A percentile compares a stretch with the other conserved stretches of the same genome.
Conservation (phyloP, 2,797 vertebrate species). For the Malurus leucopterus region DNA sequence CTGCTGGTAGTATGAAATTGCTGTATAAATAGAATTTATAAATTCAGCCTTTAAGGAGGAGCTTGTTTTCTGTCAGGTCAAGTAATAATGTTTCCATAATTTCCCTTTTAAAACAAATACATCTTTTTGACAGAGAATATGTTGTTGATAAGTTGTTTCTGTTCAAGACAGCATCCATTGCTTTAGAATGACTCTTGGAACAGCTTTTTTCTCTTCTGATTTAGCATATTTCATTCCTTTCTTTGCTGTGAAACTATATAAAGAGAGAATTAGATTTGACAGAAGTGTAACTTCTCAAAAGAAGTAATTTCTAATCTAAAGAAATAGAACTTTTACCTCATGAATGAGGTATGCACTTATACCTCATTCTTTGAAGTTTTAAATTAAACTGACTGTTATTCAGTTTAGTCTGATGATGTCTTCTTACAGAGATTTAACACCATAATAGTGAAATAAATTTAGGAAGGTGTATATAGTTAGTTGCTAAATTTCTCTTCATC, state of each 20-base stretch:
- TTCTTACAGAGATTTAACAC: neutral
- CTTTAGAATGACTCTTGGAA: neutral
- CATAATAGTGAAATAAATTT: neutral
- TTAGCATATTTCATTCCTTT: neutral
- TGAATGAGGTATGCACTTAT: neutral
- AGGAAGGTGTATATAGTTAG: neutral
- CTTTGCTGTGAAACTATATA: neutral
- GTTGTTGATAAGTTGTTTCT: neutral
- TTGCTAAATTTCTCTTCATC: neutral
- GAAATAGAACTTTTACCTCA: no score
- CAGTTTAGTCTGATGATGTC: neutral
- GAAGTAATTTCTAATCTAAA: neutral
- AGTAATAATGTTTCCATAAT: neutral
- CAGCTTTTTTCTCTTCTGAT: neutral
- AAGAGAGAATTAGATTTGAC: neutral
- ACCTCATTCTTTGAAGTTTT: neutral
- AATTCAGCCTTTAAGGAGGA: neutral
- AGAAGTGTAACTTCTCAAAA: neutral
- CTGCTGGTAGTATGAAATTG: neutral
- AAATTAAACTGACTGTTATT: neutral
- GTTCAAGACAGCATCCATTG: neutral
- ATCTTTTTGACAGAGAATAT: neutral
- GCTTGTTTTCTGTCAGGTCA: neutral
- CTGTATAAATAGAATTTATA: neutral
- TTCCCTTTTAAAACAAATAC: neutral